Evolutionary conservation across 2,113 vertebrate species (phyloP), one percentile per base, ranked within the genome.

Genomic region (Gasterosteus aculeatus): DNA sequence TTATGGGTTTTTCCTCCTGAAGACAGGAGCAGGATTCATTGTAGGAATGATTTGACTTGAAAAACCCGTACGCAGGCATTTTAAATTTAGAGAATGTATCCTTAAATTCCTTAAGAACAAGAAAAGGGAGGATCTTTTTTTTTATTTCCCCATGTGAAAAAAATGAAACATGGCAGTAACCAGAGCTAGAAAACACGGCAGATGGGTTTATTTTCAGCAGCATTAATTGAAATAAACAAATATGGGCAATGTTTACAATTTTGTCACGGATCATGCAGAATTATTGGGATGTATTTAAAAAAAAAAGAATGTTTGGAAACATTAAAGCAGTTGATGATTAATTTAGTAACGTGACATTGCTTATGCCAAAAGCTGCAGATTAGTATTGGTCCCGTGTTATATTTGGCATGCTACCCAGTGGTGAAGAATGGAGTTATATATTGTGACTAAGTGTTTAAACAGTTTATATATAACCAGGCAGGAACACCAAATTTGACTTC

Each of bases 141-240:
- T 49, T 59, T 6, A 6, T 9, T 39, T 35, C 12, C 12, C 49
- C 0, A 6, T n/a, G 38, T 49, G 14, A 33, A 65, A 73, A 73
- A 58, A 74, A 64, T 69, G 33, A 57, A 75, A 46, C 19, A 15
- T 47, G 47, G 31, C 33, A 12, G 57, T 35, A 81, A 57, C 42
- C 80, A 81, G 57, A 79, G 51, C 8, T 12, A 61, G 29, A 41
- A 71, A 66, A 72, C 19, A 59, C 39, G 44, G 29, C 75, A 73
- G 69, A 78, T 74, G 59, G 35, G 33, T 63, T 58, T 82, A 9
- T 18, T 18, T 41, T 35, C 39, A 22, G 67, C 7, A 57, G 35
- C 42, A 61, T 80, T 49, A 70, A 76, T 78, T 57, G 53, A 75
- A 70, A 70, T 79, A 73, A 77, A 84, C 49, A 82, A 80, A 88